Evolutionary conservation across 1,140 invertebrate genomes (phyloP).

Genomic region (Psilanteris sp.): DNA sequence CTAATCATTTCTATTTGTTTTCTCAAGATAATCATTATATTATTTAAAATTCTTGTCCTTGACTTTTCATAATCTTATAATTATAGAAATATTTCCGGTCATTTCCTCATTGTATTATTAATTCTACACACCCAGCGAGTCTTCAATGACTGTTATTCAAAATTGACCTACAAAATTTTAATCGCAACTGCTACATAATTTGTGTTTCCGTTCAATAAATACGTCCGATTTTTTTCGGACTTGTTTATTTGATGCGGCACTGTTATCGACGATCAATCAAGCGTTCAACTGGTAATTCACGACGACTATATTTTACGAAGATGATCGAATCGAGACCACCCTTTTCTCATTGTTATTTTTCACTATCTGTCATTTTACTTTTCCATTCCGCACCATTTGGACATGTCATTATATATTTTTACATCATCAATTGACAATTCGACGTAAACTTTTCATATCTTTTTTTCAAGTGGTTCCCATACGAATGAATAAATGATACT

Average conservation of each 20-base stretch:
- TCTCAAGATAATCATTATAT: too few species aligned
- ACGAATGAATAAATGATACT: constrained; percentile 24
- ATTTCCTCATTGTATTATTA: too few species aligned
- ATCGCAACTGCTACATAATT: neutral
- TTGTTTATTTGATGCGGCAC: constrained; percentile 39
- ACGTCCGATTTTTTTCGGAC: constrained; percentile 6
- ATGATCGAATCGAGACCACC: neutral
- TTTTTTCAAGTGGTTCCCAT: too few species aligned
- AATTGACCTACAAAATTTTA: neutral
- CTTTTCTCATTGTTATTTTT: constrained; percentile 23
- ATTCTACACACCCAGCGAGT: constrained; percentile 4
- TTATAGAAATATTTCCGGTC: too few species aligned
- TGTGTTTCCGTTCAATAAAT: neutral
- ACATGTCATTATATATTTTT: constrained; percentile 23
- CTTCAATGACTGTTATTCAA: neutral
- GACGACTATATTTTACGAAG: neutral
- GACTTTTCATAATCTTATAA: too few species aligned
- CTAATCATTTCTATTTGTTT: too few species aligned
- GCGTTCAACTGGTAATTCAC: constrained; percentile 4
- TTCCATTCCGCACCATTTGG: constrained; percentile 11
- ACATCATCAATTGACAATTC: constrained; percentile 34
- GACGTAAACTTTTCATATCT: too few species aligned
- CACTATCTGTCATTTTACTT: constrained; percentile 16
- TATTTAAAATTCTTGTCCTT: too few species aligned
- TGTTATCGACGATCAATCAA: constrained; percentile 27